phyloP scores from a whole-genome alignment of 1,140 invertebrate genomes.

The Ceratosolen fusciceps region DNA sequence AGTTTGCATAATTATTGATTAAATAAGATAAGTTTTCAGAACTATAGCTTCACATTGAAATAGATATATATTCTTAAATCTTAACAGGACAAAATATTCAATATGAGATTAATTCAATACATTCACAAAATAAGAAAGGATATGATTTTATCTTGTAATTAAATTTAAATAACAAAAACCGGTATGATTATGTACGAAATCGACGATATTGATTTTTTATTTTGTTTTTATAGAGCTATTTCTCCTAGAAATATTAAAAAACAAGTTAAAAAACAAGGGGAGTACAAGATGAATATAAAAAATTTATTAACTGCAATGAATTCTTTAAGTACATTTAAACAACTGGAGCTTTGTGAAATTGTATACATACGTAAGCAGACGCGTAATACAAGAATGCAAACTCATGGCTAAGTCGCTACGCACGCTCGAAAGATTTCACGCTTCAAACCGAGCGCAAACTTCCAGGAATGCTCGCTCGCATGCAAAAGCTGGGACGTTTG shows the following conservation, averaged over 20 bases:
- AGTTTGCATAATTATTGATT: background rate
- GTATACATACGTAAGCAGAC: background rate
- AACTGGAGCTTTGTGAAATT: background rate
- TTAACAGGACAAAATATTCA: background rate
- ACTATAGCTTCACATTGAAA: background rate
- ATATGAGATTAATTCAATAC: background rate
- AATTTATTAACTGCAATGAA: too few species aligned
- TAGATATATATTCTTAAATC: background rate
- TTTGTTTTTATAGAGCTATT: too few species aligned
- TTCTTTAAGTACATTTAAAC: too few species aligned
- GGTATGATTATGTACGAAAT: too few species aligned
- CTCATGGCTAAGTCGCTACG: background rate
- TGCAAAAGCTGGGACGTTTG: constrained; percentile 25
- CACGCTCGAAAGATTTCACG: constrained; percentile 54
- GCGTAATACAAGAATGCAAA: background rate
- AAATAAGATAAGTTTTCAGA: background rate
- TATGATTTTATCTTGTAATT: too few species aligned
- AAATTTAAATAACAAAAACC: too few species aligned
- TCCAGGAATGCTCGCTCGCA: constrained; percentile 66
- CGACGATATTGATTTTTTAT: too few species aligned
- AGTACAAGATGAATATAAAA: too few species aligned
- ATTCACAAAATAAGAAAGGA: too few species aligned
- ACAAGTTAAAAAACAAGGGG: too few species aligned
- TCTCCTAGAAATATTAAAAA: too few species aligned
- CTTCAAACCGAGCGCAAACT: constrained; percentile 60